These are phyloP conservation scores for Cotesia congregata DNA, from an alignment of 2,888 invertebrate genomes.

Conservation along the genomic window DNA sequence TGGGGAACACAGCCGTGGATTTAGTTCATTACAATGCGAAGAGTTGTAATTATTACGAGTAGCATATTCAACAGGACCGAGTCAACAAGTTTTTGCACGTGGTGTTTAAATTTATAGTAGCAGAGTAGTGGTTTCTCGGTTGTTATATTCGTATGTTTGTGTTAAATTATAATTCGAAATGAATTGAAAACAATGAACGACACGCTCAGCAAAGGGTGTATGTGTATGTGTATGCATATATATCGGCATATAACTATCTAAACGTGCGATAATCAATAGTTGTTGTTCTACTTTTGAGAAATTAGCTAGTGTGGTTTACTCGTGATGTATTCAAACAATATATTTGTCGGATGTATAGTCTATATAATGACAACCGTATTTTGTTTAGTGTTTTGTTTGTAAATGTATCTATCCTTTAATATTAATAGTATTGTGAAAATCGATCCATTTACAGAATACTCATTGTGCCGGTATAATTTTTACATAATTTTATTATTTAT, in stretches of 20 bases:
- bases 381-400: not conserved
- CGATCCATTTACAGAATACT: not conserved
- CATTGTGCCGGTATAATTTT: not conserved
- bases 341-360: not conserved
- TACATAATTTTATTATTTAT: not conserved
- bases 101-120: slow-evolving; percentile 25
- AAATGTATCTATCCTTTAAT: not conserved
- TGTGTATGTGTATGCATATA: not conserved
- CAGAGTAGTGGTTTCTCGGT: not conserved
- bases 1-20: not conserved
- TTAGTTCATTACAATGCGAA: slow-evolving; percentile 3
- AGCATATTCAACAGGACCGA: slow-evolving; percentile 34
- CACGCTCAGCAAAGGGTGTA: not conserved
- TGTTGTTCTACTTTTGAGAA: slow-evolving; percentile 17
- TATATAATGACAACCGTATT: not conserved
- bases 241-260: slow-evolving; percentile 1
- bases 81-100: slow-evolving; percentile 42
- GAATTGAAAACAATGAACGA: not conserved
- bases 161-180: not conserved
- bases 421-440: not conserved
- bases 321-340: slow-evolving; percentile 3
- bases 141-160: slow-evolving; percentile 9
- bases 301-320: not conserved
- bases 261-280: slow-evolving; percentile 14
- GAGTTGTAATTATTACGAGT: slow-evolving; percentile 32